Evolutionary conservation across 2,113 vertebrate genomes (phyloP).

Genomic region (Heterotis niloticus): DNA sequence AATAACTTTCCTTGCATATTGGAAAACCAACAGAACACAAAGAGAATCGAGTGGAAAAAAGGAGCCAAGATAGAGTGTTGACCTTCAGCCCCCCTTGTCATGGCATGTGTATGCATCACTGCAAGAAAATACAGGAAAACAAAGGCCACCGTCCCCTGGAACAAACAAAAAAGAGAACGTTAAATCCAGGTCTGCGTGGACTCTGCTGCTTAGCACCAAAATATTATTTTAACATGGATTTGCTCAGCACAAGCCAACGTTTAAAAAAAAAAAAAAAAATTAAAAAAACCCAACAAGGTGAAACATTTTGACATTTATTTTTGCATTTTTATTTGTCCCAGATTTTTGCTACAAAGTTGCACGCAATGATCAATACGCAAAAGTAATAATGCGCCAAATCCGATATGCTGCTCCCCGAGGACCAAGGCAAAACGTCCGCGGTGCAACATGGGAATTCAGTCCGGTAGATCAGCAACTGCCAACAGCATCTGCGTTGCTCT

Average conservation of each 20-base stretch:
- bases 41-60: conserved; percentile 7
- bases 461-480: no score
- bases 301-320: no score
- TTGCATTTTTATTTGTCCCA: no score
- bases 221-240: conserved; percentile 10
- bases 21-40: conserved; percentile 22
- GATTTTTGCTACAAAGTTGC: no score
- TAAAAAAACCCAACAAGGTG: no score
- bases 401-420: no score
- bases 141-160: neutral
- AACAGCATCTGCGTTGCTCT: no score
- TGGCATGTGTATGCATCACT: neutral
- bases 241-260: neutral
- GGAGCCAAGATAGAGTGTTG: conserved; percentile 23
- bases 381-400: no score
- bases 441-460: no score
- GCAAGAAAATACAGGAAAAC: neutral
- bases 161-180: neutral
- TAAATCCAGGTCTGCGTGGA: neutral
- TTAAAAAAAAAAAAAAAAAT: no score
- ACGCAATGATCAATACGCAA: no score
- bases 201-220: neutral
- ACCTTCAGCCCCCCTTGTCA: conserved; percentile 13
- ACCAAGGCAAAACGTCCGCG: neutral
- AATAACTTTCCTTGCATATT: conserved; percentile 18